These are phyloP conservation scores for Rafetus swinhoei DNA, from an alignment of 2,113 vertebrate species.

Conservation along the genomic window DNA sequence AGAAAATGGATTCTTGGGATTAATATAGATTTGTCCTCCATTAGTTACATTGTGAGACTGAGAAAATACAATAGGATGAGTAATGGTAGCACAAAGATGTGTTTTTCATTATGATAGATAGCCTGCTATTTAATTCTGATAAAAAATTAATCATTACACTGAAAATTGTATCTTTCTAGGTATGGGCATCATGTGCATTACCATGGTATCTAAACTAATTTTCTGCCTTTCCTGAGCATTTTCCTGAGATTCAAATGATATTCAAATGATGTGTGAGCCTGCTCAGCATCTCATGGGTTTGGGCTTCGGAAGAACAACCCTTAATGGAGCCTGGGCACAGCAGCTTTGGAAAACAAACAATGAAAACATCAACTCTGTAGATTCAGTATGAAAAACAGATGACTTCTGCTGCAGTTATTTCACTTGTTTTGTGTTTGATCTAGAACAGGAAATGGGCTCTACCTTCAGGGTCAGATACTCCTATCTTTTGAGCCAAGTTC, in stretches of 20 bases:
- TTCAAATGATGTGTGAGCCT: not conserved
- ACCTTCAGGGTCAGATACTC: not conserved
- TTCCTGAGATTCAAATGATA: not conserved
- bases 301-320: not conserved
- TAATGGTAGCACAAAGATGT: not conserved
- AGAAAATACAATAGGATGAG: not conserved
- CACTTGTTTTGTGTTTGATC: not conserved
- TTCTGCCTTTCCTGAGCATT: not conserved
- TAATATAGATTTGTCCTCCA: not conserved
- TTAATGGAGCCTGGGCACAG: not conserved
- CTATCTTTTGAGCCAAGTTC: not conserved
- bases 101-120: not conserved
- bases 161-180: not conserved
- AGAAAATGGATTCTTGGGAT: not conserved
- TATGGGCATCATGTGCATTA: not conserved
- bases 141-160: not conserved
- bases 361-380: not conserved
- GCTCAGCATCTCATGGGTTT: not conserved
- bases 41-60: not conserved
- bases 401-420: not conserved
- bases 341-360: not conserved
- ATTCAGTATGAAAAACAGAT: not conserved
- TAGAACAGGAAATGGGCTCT: not conserved
- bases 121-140: not conserved
- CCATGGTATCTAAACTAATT: not conserved